Evolutionary conservation across 1,140 invertebrate genomes (phyloP).

Genomic region (Tetramorium simillimum): DNA sequence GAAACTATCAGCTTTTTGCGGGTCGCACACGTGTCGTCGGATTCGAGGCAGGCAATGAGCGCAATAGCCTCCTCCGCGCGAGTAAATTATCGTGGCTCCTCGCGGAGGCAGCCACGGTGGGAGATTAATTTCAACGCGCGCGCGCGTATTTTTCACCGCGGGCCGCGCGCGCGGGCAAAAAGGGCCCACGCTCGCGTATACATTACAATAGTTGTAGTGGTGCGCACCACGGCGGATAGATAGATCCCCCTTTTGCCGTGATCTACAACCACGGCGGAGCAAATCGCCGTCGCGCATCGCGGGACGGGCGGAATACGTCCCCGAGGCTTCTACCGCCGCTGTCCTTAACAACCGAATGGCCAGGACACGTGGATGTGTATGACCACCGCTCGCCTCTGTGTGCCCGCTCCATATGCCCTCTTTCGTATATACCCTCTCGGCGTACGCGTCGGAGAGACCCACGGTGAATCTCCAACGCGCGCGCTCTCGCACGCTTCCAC

Average conservation of each 20-base stretch:
- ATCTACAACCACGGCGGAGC: conserved; percentile 58
- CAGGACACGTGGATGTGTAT: conserved; percentile 28
- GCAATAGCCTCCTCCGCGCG: conserved; percentile 13
- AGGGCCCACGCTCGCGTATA: neutral
- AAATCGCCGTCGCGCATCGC: conserved; percentile 59
- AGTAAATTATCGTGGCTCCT: conserved; percentile 42
- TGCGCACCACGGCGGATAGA: neutral
- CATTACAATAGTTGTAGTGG: conserved; percentile 26
- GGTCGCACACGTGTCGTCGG: conserved; percentile 28
- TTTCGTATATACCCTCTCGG: conserved; percentile 27
- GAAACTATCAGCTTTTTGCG: conserved; percentile 36
- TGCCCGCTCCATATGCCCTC: conserved; percentile 34
- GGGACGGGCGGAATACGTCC: conserved; percentile 17
- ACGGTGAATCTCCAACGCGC: conserved; percentile 31
- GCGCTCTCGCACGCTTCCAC: conserved; percentile 65
- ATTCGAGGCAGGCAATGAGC: conserved; percentile 34
- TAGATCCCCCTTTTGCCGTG: conserved; percentile 34
- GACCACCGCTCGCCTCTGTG: neutral
- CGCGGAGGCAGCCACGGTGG: neutral
- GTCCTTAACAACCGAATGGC: conserved; percentile 57
- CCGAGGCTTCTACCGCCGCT: conserved; percentile 44
- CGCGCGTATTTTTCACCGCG: conserved; percentile 12
- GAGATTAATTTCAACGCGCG: conserved; percentile 52
- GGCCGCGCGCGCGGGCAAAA: neutral
- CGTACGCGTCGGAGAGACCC: conserved; percentile 1